A percentile compares a stretch with the other conserved stretches of the same genome.
Evolutionary conservation across 2,113 vertebrate genomes (phyloP).

Genomic region (Tor tambroides): DNA sequence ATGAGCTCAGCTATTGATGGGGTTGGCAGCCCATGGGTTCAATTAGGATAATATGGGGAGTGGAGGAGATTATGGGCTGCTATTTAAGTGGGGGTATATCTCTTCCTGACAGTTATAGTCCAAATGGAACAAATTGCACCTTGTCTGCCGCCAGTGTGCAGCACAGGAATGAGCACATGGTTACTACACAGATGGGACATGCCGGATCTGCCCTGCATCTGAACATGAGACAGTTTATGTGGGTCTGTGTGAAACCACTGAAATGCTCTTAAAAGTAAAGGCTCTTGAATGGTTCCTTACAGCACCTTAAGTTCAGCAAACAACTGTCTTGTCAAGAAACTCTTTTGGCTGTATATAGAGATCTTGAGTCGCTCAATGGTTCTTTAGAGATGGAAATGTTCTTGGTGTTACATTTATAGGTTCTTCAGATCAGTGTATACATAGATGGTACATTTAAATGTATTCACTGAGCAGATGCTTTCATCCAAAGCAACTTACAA

Average conservation of each 20-base stretch:
- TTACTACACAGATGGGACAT: slow-evolving; percentile 54
- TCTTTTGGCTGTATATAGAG: neutral
- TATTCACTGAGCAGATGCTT: neutral
- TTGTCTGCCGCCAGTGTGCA: slow-evolving; percentile 58
- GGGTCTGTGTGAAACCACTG: neutral
- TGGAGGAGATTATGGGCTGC: slow-evolving; percentile 76
- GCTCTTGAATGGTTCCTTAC: slow-evolving; percentile 47
- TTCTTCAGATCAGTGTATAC: neutral
- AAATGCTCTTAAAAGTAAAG: slow-evolving; percentile 59
- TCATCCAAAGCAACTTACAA: neutral
- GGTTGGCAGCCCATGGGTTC: slow-evolving; percentile 75
- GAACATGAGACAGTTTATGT: neutral
- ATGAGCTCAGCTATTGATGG: slow-evolving; percentile 80
- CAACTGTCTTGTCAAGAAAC: neutral
- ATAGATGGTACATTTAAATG: neutral
- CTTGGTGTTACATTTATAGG: neutral
- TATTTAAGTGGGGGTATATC: slow-evolving; percentile 77
- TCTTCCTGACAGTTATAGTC: slow-evolving; percentile 81
- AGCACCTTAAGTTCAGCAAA: neutral
- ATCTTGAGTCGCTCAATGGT: neutral
- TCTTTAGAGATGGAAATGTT: neutral
- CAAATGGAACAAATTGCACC: slow-evolving; percentile 78
- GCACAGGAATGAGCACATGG: slow-evolving; percentile 63
- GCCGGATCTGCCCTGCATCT: neutral
- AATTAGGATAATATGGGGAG: slow-evolving; percentile 80